Percentiles rank a stretch among this genome's conserved stretches.
Conservation (phyloP, 1,140 invertebrate species). For the Planococcus citri region DNA sequence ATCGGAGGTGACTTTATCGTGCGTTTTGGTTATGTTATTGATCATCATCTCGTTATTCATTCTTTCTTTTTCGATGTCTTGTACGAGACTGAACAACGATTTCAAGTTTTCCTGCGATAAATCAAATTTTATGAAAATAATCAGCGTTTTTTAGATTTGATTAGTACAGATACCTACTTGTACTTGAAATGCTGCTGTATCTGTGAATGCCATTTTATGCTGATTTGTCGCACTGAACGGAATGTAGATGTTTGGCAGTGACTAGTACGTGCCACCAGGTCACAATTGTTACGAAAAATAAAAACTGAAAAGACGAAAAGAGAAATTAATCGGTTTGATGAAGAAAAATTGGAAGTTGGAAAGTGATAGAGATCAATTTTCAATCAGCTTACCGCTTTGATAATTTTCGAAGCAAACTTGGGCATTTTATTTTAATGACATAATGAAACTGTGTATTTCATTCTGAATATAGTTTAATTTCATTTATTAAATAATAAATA, state of each 20-base stretch:
- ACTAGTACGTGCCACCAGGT: neutral
- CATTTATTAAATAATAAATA: too few species aligned
- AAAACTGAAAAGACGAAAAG: neutral
- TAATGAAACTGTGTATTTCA: too few species aligned
- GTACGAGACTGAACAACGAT: neutral
- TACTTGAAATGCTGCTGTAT: neutral
- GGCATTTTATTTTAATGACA: neutral
- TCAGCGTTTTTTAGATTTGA: too few species aligned
- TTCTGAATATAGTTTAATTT: too few species aligned
- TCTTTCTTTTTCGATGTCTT: slow-evolving; percentile 64
- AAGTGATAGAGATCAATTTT: neutral
- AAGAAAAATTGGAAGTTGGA: too few species aligned
- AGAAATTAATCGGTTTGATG: too few species aligned
- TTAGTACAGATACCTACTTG: neutral
- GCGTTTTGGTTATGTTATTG: slow-evolving; percentile 60
- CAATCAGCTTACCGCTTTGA: neutral
- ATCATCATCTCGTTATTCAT: slow-evolving; percentile 63
- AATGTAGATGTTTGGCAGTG: neutral
- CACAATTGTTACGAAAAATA: neutral
- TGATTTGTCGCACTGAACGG: neutral
- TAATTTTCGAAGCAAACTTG: neutral
- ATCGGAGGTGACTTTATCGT: slow-evolving; percentile 57
- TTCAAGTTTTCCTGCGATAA: neutral
- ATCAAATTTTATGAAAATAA: too few species aligned
- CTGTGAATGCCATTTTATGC: neutral